Evolutionary conservation across 2,888 invertebrate species (phyloP).

Genomic region (Chrysotoxum bicinctum): DNA sequence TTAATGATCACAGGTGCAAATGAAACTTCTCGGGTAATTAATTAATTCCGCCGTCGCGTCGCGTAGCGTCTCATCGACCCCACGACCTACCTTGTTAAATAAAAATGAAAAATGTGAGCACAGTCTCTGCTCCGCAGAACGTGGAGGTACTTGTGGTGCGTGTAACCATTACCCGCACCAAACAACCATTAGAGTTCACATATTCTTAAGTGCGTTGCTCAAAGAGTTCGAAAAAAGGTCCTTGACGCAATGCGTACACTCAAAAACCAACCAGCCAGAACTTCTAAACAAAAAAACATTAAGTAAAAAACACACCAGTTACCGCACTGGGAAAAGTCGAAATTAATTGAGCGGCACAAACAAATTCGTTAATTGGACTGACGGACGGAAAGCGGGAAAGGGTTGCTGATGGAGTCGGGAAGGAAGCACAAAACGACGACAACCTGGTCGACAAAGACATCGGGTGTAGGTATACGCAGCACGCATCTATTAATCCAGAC

Average conservation of each 20-base stretch:
- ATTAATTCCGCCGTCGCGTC: constrained; percentile 47
- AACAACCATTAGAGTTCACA: constrained; percentile 40
- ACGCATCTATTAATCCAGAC: constrained; percentile 62
- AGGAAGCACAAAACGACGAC: not conserved
- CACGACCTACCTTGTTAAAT: constrained; percentile 1
- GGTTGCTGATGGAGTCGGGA: not conserved
- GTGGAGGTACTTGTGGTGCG: constrained; percentile 25
- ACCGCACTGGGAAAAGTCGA: constrained; percentile 50
- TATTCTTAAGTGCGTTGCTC: constrained; percentile 45
- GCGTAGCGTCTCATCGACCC: not conserved
- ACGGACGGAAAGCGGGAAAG: constrained; percentile 9
- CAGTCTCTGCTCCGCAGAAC: constrained; percentile 9
- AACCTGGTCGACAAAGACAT: constrained; percentile 25
- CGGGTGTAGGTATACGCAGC: constrained; percentile 29
- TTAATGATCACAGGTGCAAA: constrained; percentile 72
- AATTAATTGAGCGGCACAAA: constrained; percentile 71
- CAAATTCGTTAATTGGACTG: constrained; percentile 71
- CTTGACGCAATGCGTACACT: constrained; percentile 61
- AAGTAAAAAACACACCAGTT: not conserved
- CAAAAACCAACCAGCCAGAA: constrained; percentile 42
- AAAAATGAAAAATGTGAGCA: constrained; percentile 38
- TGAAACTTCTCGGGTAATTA: constrained; percentile 67
- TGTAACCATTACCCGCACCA: constrained; percentile 31
- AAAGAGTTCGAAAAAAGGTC: constrained; percentile 59
- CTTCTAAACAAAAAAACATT: constrained; percentile 30